A percentile compares a stretch with the other conserved stretches of the same genome.
Evolutionary conservation across 2,113 vertebrate species (phyloP).

Genomic region (Chroicocephalus ridibundus): DNA sequence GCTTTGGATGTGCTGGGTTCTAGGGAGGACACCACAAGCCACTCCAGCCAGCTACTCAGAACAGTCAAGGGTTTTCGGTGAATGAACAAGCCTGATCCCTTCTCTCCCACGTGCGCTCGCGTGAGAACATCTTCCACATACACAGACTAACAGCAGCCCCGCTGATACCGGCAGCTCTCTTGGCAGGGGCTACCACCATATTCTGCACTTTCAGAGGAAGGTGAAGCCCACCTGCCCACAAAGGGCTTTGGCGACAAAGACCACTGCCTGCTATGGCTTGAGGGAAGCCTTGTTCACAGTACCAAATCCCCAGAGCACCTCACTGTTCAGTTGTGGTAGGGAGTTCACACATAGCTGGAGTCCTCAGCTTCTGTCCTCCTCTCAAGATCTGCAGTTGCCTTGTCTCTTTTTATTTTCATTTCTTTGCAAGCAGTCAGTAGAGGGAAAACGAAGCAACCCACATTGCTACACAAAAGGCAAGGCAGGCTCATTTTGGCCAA

Average conservation of each 20-base stretch:
- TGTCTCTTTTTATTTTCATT: background rate
- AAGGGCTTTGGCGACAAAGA: background rate
- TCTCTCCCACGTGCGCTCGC: background rate
- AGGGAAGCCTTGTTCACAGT: background rate
- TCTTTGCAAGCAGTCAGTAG: background rate
- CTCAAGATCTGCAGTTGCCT: background rate
- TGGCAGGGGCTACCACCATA: background rate
- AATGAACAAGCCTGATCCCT: background rate
- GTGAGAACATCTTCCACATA: background rate
- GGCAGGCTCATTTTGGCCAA: slow-evolving; percentile 30
- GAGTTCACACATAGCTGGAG: background rate
- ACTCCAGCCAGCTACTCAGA: background rate
- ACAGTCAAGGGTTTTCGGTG: background rate
- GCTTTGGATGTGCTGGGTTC: background rate
- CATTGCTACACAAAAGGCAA: background rate
- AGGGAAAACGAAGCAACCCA: background rate
- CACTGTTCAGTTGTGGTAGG: background rate
- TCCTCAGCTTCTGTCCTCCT: background rate
- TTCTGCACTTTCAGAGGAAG: background rate
- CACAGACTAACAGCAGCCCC: background rate
- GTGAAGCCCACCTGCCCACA: background rate
- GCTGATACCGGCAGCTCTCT: background rate
- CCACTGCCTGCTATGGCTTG: background rate
- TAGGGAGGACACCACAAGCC: background rate
- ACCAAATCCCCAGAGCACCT: background rate